Evolutionary conservation across 2,797 vertebrate species (phyloP), one percentile per base, ranked within the genome.

Genomic region (Denticeps clupeoides): DNA sequence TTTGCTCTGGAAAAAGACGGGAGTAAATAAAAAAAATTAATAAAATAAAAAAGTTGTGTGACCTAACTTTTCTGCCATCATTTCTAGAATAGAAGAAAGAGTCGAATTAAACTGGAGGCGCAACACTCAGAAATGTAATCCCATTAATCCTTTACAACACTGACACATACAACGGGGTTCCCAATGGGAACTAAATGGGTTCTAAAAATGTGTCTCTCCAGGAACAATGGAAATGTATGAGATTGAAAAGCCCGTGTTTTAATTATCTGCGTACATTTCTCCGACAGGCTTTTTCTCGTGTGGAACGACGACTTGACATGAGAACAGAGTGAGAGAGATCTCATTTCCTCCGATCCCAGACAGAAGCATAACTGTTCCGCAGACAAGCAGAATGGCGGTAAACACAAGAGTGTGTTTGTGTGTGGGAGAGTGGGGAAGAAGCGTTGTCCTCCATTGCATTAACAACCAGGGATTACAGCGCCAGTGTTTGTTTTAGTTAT

Each of bases 211-310:
- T 49, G 38, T 35, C 45, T 47, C 33, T 29, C 41, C 29, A 45
- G 26, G 44, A 60, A 55, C 60, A 63, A 58, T 35, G 46, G 46
- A 52, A 55, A 54, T 51, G 57, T 60, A 64, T 60, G 56, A 64
- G 57, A 62, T 62, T 56, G 45, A 42, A 47, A 33, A 31, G 49
- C 41, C 52, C 48, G 38, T 60, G 61, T 66, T 58, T 49, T 64
- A 65, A 61, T 70, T 63, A 68, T 70, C 59, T 55, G 65, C 59
- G 48, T 53, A 59, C 54, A 68, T 51, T 57, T 42, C 49, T 45
- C 45, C 31, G 31, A 53, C 41, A 50, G 35, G 25, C 38, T 43
- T 41, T 52, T 48, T 33, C 49, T 42, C n/a, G 28, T 4, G 22
- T 11, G 10, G 29, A 54, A 51, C 27, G 51, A 56, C 22, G 47